A percentile compares a stretch with the other conserved stretches of the same genome.
Evolutionary conservation across 2,113 vertebrate genomes (phyloP).

Genomic region (Procapra przewalskii): DNA sequence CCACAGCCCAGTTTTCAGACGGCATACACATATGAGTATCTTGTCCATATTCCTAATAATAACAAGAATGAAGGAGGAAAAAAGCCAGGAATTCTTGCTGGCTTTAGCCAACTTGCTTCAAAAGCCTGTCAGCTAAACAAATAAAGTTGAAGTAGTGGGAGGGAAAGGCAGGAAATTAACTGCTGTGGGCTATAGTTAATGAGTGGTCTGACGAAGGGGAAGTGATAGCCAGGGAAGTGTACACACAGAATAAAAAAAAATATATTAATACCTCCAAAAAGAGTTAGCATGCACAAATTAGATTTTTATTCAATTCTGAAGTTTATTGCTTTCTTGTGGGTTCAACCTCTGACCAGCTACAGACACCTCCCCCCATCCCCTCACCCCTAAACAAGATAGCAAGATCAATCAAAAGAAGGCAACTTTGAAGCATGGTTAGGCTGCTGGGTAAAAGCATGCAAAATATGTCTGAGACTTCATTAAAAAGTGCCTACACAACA

Average conservation of each 20-base stretch:
- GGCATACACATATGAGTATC: constrained; percentile 19
- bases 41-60: constrained; percentile 55
- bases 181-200: constrained; percentile 67
- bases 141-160: constrained; percentile 49
- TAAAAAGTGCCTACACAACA: constrained; percentile 57
- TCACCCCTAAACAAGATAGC: constrained; percentile 49
- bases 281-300: constrained; percentile 22
- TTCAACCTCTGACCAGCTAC: constrained; percentile 38
- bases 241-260: constrained; percentile 60
- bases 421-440: constrained; percentile 71
- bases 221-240: constrained; percentile 30
- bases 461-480: constrained; percentile 70
- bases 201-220: constrained; percentile 49
- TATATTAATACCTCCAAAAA: constrained; percentile 57
- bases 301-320: constrained; percentile 54
- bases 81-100: constrained; percentile 51
- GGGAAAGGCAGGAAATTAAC: constrained; percentile 65
- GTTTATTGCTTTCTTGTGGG: constrained; percentile 57
- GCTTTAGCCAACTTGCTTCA: constrained; percentile 48
- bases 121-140: constrained; percentile 74
- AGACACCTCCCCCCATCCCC: constrained; percentile 23
- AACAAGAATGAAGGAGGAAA: constrained; percentile 24
- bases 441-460: constrained; percentile 66
- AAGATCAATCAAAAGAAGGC: constrained; percentile 68
- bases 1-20: constrained; percentile 20